Base-by-base conservation (phyloP, 2,888 invertebrate genomes). In the Conus canariensis region DNA sequence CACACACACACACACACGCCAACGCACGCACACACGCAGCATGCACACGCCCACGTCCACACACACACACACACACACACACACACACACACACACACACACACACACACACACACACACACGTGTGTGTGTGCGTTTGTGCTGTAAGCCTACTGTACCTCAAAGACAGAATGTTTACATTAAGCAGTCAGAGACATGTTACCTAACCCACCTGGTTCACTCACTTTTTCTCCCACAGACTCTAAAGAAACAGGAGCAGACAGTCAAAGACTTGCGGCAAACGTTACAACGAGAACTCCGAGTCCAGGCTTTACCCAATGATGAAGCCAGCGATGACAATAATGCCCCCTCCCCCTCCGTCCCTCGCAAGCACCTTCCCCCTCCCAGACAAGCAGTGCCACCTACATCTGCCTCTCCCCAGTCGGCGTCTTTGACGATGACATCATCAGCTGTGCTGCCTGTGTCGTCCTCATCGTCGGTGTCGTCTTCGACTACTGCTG, bases 231-330 rank as follows among this genome's bases (percentile, higher is more conserved):
- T 4, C 64, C 4, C 30, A 83, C 93, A 96, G 96, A 95, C 94
- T n/a, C 92, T 99, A 94, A 98, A 98, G 97, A 97, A 98, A 30
- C 97, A 98, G 94, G 98, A 99, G 96, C 98, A 98, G 96, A 97
- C 98, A 93, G 97, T 99, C 96, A 97, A 97, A 45, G 99, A 99
- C 95, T 97, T 99, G 97, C 98, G 98, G 96, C 99, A 99, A 96
- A 98, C 98, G 0, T 97, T 99, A 88, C 98, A 99, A 95, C 97
- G 98, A 92, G 99, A 99, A 96, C 97, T 99, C 90, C 97, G 96
- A 92, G 95, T 96, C 64, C 96, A 96, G 90, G 92, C 95, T 12
- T 90, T 95, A 88, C 95, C 95, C 22, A 97, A 97, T 87, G 94
- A 94, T 25, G 92, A 93, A 22, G 88, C 93, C 25, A 93, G 91